Evolutionary conservation across 2,797 vertebrate species (phyloP), one percentile per base, ranked within the genome.

Genomic region (Momotus momota): DNA sequence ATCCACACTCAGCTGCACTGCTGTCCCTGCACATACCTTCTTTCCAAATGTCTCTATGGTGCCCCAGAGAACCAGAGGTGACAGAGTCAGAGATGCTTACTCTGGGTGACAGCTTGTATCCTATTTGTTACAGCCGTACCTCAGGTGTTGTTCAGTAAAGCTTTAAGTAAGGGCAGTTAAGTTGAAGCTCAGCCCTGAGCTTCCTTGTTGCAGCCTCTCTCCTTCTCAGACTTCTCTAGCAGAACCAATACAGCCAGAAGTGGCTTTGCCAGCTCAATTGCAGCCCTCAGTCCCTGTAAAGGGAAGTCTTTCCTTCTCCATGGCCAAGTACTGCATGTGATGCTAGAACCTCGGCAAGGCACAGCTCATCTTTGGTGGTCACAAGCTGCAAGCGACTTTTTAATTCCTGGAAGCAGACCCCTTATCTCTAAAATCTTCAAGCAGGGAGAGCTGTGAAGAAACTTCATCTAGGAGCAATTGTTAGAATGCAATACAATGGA

Each of bases 291-390:
- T 31, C 23, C 26, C 64, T 20, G 51, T 26, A 20, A 65, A 52
- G 14, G 31, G 12, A 9, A 66, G 13, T 13, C 10, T 3, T 31
- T 46, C 25, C 41, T 71, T 23, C 23, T 20, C n/a, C 35, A 19
- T 12, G 35, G 15, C 7, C 22, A 20, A 2, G 5, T 6, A 14
- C 31, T 54, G 27, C 2, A 2, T 0, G 0, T 12, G 35, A 40
- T 18, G 54, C 14, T 9, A 14, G 22, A 11, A 18, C 7, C 15
- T 29, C 43, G 41, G 57, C 62, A 40, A 46, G 2, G 25, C 4
- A 0, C 22, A 45, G 41, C 60, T 7, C 3, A 1, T 7, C 8
- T 16, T 49, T 31, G 38, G 52, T 23, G n/a, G 62, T 45, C 15
- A 5, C 6, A 10, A 26, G 31, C 46, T 72, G 55, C 14, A 57